Conservation (phyloP, 2,797 vertebrate species). For the Sebastes matsubarae region DNA sequence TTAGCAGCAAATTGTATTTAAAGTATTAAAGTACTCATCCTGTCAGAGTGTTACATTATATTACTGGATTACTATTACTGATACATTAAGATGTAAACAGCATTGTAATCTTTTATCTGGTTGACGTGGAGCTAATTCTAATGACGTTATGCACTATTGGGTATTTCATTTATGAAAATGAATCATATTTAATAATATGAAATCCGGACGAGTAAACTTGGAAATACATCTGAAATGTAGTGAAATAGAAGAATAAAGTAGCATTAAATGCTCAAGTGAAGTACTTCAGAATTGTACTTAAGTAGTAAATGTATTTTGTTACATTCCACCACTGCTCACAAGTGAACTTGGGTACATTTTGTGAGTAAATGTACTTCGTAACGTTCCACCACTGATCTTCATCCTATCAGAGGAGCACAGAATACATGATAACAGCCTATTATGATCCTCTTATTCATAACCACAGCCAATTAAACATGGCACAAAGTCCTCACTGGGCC, state of each 20-base stretch:
- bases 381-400: background rate
- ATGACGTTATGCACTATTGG: background rate
- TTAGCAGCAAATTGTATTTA: background rate
- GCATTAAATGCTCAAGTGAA: background rate
- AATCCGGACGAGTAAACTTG: background rate
- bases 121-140: background rate
- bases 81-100: background rate
- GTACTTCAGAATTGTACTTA: background rate
- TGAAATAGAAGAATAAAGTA: background rate
- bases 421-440: background rate
- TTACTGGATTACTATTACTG: background rate
- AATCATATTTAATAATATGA: background rate
- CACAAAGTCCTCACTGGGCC: conserved; percentile 16
- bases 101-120: background rate
- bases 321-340: background rate
- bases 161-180: background rate
- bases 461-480: conserved; percentile 31
- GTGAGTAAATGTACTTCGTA: background rate
- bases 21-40: background rate
- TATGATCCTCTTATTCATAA: conserved; percentile 6
- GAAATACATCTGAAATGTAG: background rate
- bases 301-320: background rate
- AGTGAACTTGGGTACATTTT: background rate
- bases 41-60: background rate
- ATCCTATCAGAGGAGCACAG: background rate